Percentiles rank a stretch among this genome's conserved stretches.
phyloP scores from a whole-genome alignment of 2,797 vertebrate genomes.

The Paguma larvata region DNA sequence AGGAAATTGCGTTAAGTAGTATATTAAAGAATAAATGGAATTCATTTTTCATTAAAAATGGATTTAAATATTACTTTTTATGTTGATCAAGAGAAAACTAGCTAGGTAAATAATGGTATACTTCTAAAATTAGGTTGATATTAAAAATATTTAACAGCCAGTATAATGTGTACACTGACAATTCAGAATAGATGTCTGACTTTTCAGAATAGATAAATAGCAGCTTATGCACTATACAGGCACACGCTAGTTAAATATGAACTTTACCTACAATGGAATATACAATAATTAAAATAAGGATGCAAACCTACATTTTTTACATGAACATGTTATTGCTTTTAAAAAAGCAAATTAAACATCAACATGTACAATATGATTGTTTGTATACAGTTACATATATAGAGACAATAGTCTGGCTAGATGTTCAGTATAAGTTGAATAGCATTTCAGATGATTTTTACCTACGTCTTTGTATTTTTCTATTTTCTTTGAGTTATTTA shows the following conservation, averaged over 20 bases:
- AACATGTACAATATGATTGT: neutral
- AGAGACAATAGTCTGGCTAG: neutral
- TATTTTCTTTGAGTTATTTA: constrained; percentile 32
- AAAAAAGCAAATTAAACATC: neutral
- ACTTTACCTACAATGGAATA: neutral
- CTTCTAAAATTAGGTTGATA: neutral
- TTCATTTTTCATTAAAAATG: constrained; percentile 32
- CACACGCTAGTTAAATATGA: neutral
- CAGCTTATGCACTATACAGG: neutral
- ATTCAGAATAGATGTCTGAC: neutral
- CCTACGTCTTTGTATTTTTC: neutral
- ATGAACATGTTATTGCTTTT: neutral
- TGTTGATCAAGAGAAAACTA: neutral
- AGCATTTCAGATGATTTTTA: neutral
- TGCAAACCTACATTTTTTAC: neutral
- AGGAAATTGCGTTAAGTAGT: neutral
- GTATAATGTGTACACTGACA: neutral
- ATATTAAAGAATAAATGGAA: constrained; percentile 5
- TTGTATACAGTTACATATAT: neutral
- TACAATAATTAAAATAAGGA: constrained; percentile 43
- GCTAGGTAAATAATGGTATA: neutral
- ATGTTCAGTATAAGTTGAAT: constrained; percentile 18
- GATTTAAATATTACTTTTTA: constrained; percentile 33
- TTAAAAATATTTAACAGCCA: neutral
- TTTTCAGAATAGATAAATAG: neutral